Evolutionary conservation across 2,113 vertebrate genomes (phyloP).

Genomic region (Cyphomyrus discorhynchus): DNA sequence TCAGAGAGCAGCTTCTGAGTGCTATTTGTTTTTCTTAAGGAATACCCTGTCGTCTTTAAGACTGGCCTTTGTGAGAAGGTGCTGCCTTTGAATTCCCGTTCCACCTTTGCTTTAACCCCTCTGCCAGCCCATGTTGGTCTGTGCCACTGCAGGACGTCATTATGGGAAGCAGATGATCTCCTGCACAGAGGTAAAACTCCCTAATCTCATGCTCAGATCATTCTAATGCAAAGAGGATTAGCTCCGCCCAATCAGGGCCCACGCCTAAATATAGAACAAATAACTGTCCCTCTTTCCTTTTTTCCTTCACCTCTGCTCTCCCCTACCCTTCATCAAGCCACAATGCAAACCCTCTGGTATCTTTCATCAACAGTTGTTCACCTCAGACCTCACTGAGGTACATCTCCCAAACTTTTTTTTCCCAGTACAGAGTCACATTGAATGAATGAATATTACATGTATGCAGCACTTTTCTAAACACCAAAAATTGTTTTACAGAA

Average conservation of each 20-base stretch:
- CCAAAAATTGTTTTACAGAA: not conserved
- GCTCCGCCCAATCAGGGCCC: slow-evolving; percentile 67
- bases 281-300: not conserved
- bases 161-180: slow-evolving; percentile 58
- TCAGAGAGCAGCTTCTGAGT: not conserved
- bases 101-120: not conserved
- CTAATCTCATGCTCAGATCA: slow-evolving; percentile 81
- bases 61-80: not conserved
- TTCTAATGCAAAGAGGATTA: slow-evolving; percentile 89
- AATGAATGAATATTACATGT: not conserved
- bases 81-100: not conserved
- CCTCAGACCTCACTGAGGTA: not conserved
- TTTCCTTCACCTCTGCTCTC: not conserved
- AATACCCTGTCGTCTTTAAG: not conserved
- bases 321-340: not conserved
- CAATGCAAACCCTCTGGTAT: not conserved
- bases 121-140: slow-evolving; percentile 40
- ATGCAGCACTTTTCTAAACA: not conserved
- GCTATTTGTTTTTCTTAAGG: not conserved
- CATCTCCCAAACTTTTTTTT: not conserved
- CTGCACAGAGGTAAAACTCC: slow-evolving; percentile 66
- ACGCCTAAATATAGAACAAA: slow-evolving; percentile 80
- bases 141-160: slow-evolving; percentile 50
- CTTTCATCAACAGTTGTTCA: slow-evolving; percentile 10
- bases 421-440: not conserved